Evolutionary conservation across 1,140 invertebrate species (phyloP).

Genomic region (Tetragnatha versicolor): DNA sequence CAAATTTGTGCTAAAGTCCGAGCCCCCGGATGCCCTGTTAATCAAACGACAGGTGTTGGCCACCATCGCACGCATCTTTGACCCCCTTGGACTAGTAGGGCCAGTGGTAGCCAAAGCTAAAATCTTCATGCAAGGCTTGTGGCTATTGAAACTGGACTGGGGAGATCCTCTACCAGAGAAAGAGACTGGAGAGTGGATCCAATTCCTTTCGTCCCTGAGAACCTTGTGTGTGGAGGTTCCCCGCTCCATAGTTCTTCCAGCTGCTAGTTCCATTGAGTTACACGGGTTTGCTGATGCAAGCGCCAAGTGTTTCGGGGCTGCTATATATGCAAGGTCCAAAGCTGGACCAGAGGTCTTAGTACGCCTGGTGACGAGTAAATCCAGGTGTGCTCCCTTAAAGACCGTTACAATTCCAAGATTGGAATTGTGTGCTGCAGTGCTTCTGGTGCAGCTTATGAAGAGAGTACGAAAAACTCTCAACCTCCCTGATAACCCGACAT

Average conservation of each 20-base stretch:
- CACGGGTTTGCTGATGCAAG: conserved; percentile 64
- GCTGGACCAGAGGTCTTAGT: too few relatives aligned
- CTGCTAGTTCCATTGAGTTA: conserved; percentile 52
- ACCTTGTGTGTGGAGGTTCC: not conserved
- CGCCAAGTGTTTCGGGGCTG: conserved; percentile 60
- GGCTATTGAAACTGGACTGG: too few relatives aligned
- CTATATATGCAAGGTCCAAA: not conserved
- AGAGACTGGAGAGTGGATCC: not conserved
- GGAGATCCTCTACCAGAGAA: not conserved
- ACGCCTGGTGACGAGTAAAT: conserved; percentile 40
- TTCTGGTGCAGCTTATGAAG: not conserved
- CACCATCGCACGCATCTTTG: too few relatives aligned
- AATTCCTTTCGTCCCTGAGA: not conserved
- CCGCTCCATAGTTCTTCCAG: not conserved
- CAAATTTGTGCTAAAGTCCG: not conserved
- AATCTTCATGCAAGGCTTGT: conserved; percentile 2
- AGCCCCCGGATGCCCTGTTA: not conserved
- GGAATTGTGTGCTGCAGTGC: conserved; percentile 50
- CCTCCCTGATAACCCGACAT: not conserved
- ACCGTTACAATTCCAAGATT: conserved; percentile 51
- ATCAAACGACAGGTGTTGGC: too few relatives aligned
- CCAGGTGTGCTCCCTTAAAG: conserved; percentile 41
- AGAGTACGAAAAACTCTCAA: not conserved
- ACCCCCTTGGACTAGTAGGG: not conserved
- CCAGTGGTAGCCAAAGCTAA: not conserved